Evolutionary conservation across 2,888 invertebrate genomes (phyloP).

Genomic region (Zygothrica quintamaculata): DNA sequence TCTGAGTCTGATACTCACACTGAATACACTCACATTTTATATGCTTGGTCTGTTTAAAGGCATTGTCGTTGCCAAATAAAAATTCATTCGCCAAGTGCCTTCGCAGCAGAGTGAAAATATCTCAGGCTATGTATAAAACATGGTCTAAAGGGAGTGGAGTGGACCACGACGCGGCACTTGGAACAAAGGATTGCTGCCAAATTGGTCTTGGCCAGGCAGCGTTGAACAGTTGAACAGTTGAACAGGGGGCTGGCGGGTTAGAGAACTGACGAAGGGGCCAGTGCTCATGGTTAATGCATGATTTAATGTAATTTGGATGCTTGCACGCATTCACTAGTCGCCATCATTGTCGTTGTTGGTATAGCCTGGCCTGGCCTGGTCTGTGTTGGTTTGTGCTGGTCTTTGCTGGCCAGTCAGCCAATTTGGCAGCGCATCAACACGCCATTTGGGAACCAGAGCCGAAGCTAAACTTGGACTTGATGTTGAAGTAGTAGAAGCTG

Average conservation of each 20-base stretch:
- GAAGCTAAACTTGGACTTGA: conserved; percentile 4
- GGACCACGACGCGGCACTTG: conserved; percentile 53
- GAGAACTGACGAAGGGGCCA: conserved; percentile 6
- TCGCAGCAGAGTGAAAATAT: conserved; percentile 37
- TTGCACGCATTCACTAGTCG: conserved; percentile 65
- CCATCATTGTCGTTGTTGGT: conserved; percentile 21
- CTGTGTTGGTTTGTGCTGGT: conserved; percentile 14
- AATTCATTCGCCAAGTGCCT: conserved; percentile 64
- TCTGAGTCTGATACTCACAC: background rate
- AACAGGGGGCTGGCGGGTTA: background rate
- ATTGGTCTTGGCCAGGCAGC: conserved; percentile 58
- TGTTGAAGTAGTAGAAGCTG: conserved; percentile 12
- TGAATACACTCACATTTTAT: conserved; percentile 6
- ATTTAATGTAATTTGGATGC: conserved; percentile 77
- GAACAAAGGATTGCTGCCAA: conserved; percentile 76
- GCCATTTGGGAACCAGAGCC: conserved; percentile 69
- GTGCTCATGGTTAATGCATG: conserved; percentile 83
- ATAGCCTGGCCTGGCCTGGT: conserved; percentile 7
- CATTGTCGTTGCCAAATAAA: conserved; percentile 61
- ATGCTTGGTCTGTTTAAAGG: conserved; percentile 12
- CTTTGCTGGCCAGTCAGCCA: conserved; percentile 36
- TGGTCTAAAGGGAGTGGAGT: conserved; percentile 43
- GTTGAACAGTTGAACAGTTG: background rate
- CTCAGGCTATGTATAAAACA: conserved; percentile 71
- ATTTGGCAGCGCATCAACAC: conserved; percentile 82